A percentile compares a stretch with the other conserved stretches of the same genome.
Evolutionary conservation across 2,797 vertebrate species (phyloP).

Genomic region (Trichosurus vulpecula): DNA sequence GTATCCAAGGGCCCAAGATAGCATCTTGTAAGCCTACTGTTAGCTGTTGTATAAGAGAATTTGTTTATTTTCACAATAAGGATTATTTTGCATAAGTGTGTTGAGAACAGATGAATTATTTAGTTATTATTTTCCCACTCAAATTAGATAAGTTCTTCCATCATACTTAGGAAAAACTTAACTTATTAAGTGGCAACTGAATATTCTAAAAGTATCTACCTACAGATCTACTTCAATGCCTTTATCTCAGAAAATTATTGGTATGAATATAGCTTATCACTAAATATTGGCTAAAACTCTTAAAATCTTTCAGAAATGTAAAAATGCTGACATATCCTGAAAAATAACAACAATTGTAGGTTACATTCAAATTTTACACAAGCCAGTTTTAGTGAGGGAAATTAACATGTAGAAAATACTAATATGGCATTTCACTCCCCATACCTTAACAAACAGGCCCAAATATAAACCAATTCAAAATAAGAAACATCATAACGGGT

Average conservation of each 20-base stretch:
- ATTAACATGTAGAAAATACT: background rate
- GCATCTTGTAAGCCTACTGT: background rate
- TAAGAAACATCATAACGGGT: background rate
- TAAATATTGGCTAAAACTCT: constrained; percentile 28
- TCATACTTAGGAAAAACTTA: background rate
- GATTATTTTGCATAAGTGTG: background rate
- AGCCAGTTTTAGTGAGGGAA: background rate
- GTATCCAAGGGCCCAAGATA: background rate
- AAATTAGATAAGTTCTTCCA: background rate
- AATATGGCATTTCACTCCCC: background rate
- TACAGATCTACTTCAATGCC: background rate
- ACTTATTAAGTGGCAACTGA: background rate
- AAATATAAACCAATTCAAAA: background rate
- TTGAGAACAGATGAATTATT: background rate
- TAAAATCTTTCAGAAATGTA: background rate
- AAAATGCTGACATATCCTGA: background rate
- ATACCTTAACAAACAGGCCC: background rate
- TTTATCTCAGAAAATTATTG: background rate
- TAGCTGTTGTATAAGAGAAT: background rate
- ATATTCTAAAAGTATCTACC: background rate
- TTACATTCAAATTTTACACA: background rate
- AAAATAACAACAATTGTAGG: background rate
- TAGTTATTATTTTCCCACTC: background rate
- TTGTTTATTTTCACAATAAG: background rate
- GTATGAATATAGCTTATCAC: background rate